phyloP scores from a whole-genome alignment of 2,888 invertebrate genomes.

The Tubulanus polymorphus region DNA sequence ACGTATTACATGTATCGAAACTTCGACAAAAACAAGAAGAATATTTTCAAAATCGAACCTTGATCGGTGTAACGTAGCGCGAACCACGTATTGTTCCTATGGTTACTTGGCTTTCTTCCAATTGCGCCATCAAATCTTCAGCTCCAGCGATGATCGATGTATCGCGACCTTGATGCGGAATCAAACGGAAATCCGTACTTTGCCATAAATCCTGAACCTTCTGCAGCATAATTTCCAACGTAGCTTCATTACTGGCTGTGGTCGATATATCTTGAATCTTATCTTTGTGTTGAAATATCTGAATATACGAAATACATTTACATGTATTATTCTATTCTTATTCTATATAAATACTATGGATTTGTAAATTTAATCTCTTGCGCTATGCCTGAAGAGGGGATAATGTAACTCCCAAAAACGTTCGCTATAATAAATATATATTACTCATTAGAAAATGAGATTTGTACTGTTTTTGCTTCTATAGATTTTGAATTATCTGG shows the following conservation, averaged over 20 bases:
- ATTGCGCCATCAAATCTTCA: constrained; percentile 50
- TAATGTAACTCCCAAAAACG: too few species aligned
- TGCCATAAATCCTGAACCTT: constrained; percentile 39
- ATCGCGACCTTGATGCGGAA: constrained; percentile 43
- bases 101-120: constrained; percentile 53
- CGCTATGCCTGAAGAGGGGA: too few species aligned
- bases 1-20: not conserved
- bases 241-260: constrained; percentile 52
- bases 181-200: constrained; percentile 47
- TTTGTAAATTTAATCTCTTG: too few species aligned
- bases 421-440: too few species aligned
- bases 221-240: constrained; percentile 51
- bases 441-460: too few species aligned
- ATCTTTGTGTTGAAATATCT: constrained; percentile 51
- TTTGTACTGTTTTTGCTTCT: too few species aligned
- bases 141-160: constrained; percentile 50
- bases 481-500: too few species aligned
- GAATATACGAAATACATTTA: constrained; percentile 1
- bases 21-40: not conserved
- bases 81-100: constrained; percentile 51
- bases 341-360: too few species aligned
- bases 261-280: constrained; percentile 53
- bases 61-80: constrained; percentile 50
- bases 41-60: constrained; percentile 27
- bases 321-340: not conserved